A percentile compares a stretch with the other conserved stretches of the same genome.
phyloP scores from a whole-genome alignment of 1,140 invertebrate species.

The Lepidurus apus region DNA sequence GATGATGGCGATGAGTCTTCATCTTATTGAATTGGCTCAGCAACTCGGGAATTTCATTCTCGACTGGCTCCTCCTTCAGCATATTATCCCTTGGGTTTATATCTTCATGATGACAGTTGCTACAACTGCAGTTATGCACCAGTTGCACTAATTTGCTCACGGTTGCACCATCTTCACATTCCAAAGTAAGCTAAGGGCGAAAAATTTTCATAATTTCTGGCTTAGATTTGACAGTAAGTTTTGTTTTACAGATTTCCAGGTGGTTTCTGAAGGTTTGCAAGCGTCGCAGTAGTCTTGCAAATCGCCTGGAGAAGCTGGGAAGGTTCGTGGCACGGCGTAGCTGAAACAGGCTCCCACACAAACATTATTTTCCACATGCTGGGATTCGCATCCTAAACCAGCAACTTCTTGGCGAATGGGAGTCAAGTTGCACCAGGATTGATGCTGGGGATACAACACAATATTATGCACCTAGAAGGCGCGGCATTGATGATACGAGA shows the following conservation, averaged over 20 bases:
- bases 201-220: slow-evolving; percentile 11
- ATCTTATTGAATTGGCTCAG: background rate
- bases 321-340: slow-evolving; percentile 60
- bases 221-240: slow-evolving; percentile 20
- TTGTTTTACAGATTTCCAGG: slow-evolving; percentile 56
- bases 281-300: slow-evolving; percentile 62
- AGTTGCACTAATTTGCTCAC: slow-evolving; percentile 58
- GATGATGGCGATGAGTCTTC: background rate
- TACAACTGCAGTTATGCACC: slow-evolving; percentile 59
- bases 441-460: slow-evolving; percentile 59
- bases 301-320: slow-evolving; percentile 59
- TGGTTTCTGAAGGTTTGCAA: slow-evolving; percentile 56
- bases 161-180: slow-evolving; percentile 52
- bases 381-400: slow-evolving; percentile 55
- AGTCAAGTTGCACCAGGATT: slow-evolving; percentile 63
- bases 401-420: slow-evolving; percentile 61
- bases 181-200: slow-evolving; percentile 51
- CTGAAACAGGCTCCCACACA: slow-evolving; percentile 64
- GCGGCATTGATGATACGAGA: background rate
- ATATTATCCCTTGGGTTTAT: background rate
- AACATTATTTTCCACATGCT: slow-evolving; percentile 61
- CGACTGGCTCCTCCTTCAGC: background rate
- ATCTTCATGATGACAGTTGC: slow-evolving; percentile 45
- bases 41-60: background rate
- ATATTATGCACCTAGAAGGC: slow-evolving; percentile 58